Evolutionary conservation across 2,888 invertebrate species (phyloP), one percentile per base, ranked within the genome.

Genomic region (Cerastis rubricosa): DNA sequence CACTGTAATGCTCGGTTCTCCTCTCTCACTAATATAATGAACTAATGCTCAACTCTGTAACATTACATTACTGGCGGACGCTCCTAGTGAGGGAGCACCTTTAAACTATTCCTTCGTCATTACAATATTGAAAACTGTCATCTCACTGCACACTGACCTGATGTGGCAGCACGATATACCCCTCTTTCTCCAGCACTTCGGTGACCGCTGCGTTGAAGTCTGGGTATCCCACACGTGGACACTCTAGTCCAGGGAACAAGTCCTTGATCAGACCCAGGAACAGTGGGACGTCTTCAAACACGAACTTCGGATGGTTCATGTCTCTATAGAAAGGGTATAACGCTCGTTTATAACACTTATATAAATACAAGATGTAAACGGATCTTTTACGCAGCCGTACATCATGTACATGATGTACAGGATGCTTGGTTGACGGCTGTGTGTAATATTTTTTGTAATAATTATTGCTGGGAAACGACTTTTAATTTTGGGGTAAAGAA

Each of bases 301-400:
- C 98, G 93, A 99, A 99, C 94, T 99, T 99, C 0, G 99, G 99
- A 88, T 98, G 97, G 94, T 99, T 99, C 98, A 99, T 99, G 91
- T 99, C 99, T 88, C 98, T 97, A 89, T 59, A 80, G 78, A 68
- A 71, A 49, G 35, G 6, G 29, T 43, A 43, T 35, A 29, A 19
- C 1, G 14, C 19, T 25, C 57, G 25, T 57, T 54, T 54, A 11
- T 22, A 51, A 54, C 11, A 54, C 11, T 54, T 12, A n/a, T 5
- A n/a, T 54, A 54, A n/a, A 54, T n/a, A n/a, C n/a, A n/a, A 54
- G 54, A 11, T 9, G n/a, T n/a, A n/a, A 54, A 54, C 12, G 54
- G 47, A n/a, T n/a, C 11, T 1, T 54, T 22, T 11, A 22, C 8
- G 51, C 9, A 51, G 9, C 22, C 22, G 51, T 35, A n/a, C n/a